A percentile compares a stretch with the other conserved stretches of the same genome.
Evolutionary conservation across 2,797 vertebrate genomes (phyloP).

Genomic region (Eidolon dupreanum): DNA sequence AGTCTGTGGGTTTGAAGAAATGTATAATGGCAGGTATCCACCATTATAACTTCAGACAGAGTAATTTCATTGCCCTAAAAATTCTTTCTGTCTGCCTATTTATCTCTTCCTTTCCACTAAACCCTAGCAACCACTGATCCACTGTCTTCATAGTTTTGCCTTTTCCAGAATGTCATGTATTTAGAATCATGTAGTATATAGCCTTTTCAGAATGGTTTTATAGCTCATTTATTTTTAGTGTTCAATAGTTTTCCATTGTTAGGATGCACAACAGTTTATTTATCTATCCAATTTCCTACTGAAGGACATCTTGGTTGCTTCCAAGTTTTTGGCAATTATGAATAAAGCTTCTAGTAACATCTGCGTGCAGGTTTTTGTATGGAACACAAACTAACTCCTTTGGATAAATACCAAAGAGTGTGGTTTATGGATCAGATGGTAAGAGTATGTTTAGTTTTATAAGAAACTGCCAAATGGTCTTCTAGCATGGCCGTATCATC

Average conservation of each 20-base stretch:
- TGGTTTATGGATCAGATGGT: not conserved
- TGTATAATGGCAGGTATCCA: not conserved
- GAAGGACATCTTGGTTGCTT: not conserved
- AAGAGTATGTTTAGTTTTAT: not conserved
- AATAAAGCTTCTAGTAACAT: not conserved
- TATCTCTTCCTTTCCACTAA: not conserved
- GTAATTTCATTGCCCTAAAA: not conserved
- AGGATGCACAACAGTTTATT: not conserved
- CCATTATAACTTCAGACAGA: not conserved
- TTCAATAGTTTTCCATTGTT: not conserved
- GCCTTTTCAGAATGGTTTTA: not conserved
- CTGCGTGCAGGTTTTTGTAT: not conserved
- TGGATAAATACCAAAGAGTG: not conserved
- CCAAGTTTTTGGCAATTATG: not conserved
- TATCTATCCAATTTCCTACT: not conserved
- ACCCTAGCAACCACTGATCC: not conserved
- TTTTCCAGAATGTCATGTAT: not conserved
- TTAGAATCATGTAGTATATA: not conserved
- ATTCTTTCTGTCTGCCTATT: not conserved
- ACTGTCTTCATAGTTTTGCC: not conserved
- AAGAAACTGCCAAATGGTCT: not conserved
- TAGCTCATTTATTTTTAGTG: not conserved
- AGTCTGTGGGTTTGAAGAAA: not conserved
- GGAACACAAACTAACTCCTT: not conserved
- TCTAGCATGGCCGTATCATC: not conserved